Evolutionary conservation across 2,888 invertebrate species (phyloP).

Genomic region (Limnephilus rhombicus): DNA sequence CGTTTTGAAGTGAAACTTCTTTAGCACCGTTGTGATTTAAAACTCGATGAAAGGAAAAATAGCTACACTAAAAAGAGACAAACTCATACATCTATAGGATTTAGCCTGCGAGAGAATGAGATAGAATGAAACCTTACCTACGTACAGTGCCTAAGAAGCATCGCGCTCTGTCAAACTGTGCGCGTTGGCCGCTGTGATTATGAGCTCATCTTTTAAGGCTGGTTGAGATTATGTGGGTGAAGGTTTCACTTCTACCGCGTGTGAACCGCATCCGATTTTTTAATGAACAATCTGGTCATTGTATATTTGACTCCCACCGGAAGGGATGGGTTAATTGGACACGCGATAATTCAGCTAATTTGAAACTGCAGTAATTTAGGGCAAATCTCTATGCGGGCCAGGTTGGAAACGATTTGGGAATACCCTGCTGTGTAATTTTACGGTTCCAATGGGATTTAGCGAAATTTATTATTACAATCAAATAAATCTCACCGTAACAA

Average conservation of each 20-base stretch:
- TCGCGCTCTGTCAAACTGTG: no score
- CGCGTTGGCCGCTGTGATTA: no score
- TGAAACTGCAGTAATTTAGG: constrained; percentile 19
- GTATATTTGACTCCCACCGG: neutral
- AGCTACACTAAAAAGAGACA: no score
- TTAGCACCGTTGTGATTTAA: no score
- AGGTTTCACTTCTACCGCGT: no score
- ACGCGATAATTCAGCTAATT: constrained; percentile 9
- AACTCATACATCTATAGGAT: no score
- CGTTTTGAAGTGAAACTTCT: neutral
- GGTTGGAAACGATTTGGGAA: constrained; percentile 36
- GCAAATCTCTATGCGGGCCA: constrained; percentile 30
- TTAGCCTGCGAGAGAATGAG: no score
- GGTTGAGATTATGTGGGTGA: no score
- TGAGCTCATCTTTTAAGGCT: no score
- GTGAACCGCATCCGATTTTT: neutral
- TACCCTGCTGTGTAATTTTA: constrained; percentile 56
- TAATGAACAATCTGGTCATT: neutral
- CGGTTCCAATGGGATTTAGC: constrained; percentile 46
- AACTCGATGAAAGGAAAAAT: no score
- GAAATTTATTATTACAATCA: constrained; percentile 59
- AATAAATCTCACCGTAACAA: constrained; percentile 58
- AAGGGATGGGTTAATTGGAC: neutral
- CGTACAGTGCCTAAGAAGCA: no score
- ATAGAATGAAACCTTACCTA: no score